phyloP scores from a whole-genome alignment of 2,888 invertebrate genomes.

The Ashinkailepas kermadecensis region DNA sequence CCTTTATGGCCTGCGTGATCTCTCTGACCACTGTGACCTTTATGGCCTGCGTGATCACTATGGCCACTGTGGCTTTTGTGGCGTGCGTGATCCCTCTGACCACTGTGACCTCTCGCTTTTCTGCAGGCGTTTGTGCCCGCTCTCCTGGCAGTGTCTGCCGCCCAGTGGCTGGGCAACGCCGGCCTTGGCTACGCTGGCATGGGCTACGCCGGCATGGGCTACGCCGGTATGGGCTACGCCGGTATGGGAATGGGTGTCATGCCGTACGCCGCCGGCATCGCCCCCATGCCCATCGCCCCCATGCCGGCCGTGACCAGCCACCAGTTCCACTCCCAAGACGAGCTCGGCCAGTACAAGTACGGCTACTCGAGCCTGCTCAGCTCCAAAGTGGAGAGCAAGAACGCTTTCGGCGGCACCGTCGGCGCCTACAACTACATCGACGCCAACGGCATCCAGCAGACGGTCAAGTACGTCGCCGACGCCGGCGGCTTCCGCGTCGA shows the following conservation, averaged over 20 bases:
- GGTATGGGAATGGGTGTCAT: background rate
- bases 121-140: background rate
- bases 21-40: background rate
- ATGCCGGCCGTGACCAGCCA: background rate
- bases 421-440: slow-evolving; percentile 33
- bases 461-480: slow-evolving; percentile 40
- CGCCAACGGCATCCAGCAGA: slow-evolving; percentile 48
- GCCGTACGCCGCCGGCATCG: background rate
- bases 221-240: background rate
- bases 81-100: background rate
- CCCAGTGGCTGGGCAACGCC: background rate
- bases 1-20: too few relatives aligned
- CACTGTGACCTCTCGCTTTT: background rate
- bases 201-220: background rate
- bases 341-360: slow-evolving; percentile 25
- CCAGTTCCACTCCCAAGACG: background rate
- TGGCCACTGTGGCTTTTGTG: background rate
- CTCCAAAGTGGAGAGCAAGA: slow-evolving; percentile 50
- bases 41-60: too few relatives aligned
- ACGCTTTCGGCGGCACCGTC: slow-evolving; percentile 30
- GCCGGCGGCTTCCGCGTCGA: slow-evolving; percentile 54
- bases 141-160: background rate
- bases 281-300: background rate
- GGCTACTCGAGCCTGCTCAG: slow-evolving; percentile 58
- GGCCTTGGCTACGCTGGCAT: background rate